Conservation (phyloP, 1,140 invertebrate genomes). For the Vollenhovia emeryi region DNA sequence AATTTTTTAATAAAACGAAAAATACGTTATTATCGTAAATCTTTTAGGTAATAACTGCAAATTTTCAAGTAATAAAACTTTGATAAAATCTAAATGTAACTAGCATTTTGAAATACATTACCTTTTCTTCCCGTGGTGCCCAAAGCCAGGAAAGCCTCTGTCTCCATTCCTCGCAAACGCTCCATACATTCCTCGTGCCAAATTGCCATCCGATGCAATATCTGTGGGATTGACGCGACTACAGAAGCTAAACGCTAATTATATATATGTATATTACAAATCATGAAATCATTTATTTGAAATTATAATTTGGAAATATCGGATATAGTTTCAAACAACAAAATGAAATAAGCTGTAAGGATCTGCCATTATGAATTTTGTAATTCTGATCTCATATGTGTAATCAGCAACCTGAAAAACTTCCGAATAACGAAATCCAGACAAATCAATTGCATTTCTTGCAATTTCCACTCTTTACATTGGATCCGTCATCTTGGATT, state of each 20-base stretch:
- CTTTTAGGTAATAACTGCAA: background rate
- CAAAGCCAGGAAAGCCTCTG: conserved; percentile 83
- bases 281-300: background rate
- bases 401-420: no score
- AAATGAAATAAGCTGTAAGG: background rate
- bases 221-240: conserved; percentile 61
- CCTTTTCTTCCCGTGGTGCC: conserved; percentile 84
- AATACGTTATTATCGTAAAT: no score
- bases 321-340: background rate
- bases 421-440: no score
- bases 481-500: no score
- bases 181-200: conserved; percentile 79
- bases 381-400: no score
- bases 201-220: conserved; percentile 81
- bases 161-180: conserved; percentile 83
- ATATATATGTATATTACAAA: background rate
- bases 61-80: background rate
- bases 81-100: background rate
- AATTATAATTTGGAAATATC: conserved; percentile 4
- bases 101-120: conserved; percentile 45
- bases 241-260: conserved; percentile 26
- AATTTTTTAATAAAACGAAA: no score
- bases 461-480: no score
- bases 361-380: no score
- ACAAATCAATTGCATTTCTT: no score